Evolutionary conservation across 2,797 vertebrate genomes (phyloP).

Genomic region (Argentina silus): DNA sequence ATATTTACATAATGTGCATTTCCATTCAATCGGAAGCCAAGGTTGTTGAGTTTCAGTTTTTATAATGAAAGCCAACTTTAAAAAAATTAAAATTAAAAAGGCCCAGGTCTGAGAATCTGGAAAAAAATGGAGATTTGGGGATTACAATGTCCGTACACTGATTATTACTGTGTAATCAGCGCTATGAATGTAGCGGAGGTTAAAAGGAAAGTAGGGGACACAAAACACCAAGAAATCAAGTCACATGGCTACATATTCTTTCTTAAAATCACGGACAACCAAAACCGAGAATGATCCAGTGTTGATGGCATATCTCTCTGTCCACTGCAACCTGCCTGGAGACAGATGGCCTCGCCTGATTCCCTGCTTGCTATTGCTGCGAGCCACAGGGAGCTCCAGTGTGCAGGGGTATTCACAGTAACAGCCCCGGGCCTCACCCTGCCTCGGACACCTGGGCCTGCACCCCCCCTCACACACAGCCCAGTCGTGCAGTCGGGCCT

Average conservation of each 20-base stretch:
- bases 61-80: conserved; percentile 22
- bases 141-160: conserved; percentile 11
- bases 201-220: conserved; percentile 15
- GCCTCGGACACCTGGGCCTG: not conserved
- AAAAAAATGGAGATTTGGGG: not conserved
- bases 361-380: conserved; percentile 10
- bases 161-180: not conserved
- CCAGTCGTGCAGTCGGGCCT: conserved; percentile 1
- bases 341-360: conserved; percentile 27
- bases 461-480: conserved; percentile 2
- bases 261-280: conserved; percentile 22
- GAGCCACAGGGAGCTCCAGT: not conserved
- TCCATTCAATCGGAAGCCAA: conserved; percentile 30
- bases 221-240: conserved; percentile 19
- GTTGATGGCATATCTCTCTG: conserved; percentile 6
- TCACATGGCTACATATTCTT: conserved; percentile 39
- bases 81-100: conserved; percentile 23
- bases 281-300: conserved; percentile 21
- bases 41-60: conserved; percentile 20
- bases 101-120: conserved; percentile 13
- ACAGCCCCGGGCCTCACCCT: too few species aligned
- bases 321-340: not conserved
- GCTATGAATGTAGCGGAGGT: not conserved
- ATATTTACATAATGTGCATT: conserved; percentile 60
- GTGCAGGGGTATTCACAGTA: conserved; percentile 1